Evolutionary conservation across 2,113 vertebrate genomes (phyloP), one percentile per base, ranked within the genome.

Genomic region (Nannospalax galili): DNA sequence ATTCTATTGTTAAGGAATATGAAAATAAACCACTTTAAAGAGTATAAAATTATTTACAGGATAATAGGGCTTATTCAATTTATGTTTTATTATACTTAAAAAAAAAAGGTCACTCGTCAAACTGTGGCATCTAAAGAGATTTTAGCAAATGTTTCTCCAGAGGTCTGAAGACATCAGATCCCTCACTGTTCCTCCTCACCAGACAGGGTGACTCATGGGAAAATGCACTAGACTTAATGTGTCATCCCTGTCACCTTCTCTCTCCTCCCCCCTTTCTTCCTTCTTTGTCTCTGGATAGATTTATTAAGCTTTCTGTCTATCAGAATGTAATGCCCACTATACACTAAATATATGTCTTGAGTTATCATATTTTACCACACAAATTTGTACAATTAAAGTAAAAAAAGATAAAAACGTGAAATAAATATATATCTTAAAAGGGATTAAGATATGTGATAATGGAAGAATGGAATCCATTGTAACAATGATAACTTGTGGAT

Each of bases 11-110:
- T 87, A 87, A 85, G 32, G 91, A 90, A 42, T 85, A 69, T 72
- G 32, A 90, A 88, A 93, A 88, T 37, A 90, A 81, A 64, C 10
- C 4, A 93, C 5, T 75, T 92, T 89, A 75, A 37, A 77, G 74
- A 73, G 19, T 1, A 37, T 64, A 45, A 62, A 35, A 89, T 85
- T 20, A 24, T 52, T 48, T 87, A 11, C 28, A 58, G 35, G 26
- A 3, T 10, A 81, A 58, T 60, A 84, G 32, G 26, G 9, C 17
- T 69, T 74, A 77, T 78, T 74, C 37, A 35, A 60, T 70, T 81
- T 90, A 85, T 22, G 11, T 28, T 92, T 94, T 79, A 22, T 79
- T 88, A 20, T 32, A 40, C 12, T 26, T 85, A 84, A 17, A 84
- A 24, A 14, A 67, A 7, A 17, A 48, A 35, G 20, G 6, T 52